Evolutionary conservation across 2,797 vertebrate genomes (phyloP).

Genomic region (Melanotaenia maccullochi): DNA sequence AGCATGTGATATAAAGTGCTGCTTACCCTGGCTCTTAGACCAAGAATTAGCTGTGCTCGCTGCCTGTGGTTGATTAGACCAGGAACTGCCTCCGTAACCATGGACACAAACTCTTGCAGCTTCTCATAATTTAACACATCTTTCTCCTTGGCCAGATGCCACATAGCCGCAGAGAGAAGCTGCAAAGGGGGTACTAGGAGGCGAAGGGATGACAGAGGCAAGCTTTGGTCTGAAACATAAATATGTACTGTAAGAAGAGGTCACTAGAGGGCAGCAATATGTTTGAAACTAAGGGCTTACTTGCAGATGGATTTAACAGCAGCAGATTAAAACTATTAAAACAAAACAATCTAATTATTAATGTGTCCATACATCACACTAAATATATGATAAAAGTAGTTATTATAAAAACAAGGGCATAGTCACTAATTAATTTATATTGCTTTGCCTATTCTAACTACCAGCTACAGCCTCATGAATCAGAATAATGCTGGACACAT

Average conservation of each 20-base stretch:
- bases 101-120: constrained; percentile 83
- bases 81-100: constrained; percentile 79
- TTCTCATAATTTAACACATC: constrained; percentile 80
- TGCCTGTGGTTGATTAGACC: constrained; percentile 83
- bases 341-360: neutral
- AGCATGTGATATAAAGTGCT: neutral
- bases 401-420: neutral
- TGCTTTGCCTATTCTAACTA: neutral
- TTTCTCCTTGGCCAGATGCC: constrained; percentile 81
- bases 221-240: constrained; percentile 51
- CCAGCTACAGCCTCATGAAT: constrained; percentile 5
- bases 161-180: constrained; percentile 84
- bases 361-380: neutral
- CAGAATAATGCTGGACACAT: constrained; percentile 32
- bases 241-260: constrained; percentile 23
- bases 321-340: neutral
- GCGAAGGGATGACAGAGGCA: constrained; percentile 73
- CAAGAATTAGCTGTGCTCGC: constrained; percentile 76
- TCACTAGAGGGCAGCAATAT: constrained; percentile 38
- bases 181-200: constrained; percentile 82
- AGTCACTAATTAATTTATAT: neutral
- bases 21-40: constrained; percentile 75
- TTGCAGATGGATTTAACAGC: neutral
- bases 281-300: neutral
- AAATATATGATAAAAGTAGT: neutral